Evolutionary conservation across 1,140 invertebrate genomes (phyloP).

Genomic region (Bombus confusus): DNA sequence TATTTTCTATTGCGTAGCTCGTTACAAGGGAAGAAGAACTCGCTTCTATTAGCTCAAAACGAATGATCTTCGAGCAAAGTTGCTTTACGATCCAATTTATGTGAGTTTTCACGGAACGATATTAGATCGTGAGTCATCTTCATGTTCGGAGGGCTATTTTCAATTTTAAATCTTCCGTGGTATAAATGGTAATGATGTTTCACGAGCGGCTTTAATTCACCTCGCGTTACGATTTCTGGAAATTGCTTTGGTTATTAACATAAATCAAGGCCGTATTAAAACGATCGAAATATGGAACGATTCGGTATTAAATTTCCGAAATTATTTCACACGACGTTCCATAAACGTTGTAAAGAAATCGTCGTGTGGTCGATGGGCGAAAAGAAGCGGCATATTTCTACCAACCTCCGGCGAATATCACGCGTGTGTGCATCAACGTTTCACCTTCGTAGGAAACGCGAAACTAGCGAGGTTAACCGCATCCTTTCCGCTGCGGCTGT

Average conservation of each 20-base stretch:
- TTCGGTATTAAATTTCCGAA: neutral
- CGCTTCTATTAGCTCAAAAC: neutral
- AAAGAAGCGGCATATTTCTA: neutral
- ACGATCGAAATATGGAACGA: neutral
- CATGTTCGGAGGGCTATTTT: neutral
- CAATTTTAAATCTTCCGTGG: conserved; percentile 14
- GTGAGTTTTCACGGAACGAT: neutral
- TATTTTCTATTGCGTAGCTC: neutral
- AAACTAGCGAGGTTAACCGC: conserved; percentile 68
- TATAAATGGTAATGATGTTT: conserved; percentile 15
- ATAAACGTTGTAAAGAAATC: too few relatives aligned
- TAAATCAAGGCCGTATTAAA: neutral
- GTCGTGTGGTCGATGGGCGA: neutral
- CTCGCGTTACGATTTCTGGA: neutral
- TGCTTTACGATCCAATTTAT: neutral
- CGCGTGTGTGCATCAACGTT: conserved; percentile 14
- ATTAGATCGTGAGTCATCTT: neutral
- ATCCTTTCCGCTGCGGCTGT: conserved; percentile 62
- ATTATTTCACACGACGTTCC: neutral
- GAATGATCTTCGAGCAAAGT: neutral
- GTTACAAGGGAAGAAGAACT: neutral
- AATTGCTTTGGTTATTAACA: neutral
- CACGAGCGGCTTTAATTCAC: too few relatives aligned
- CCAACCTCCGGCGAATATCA: neutral
- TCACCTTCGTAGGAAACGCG: conserved; percentile 62